Evolutionary conservation across 2,888 invertebrate species (phyloP), one percentile per base, ranked within the genome.

Genomic region (Heliconius hortense): DNA sequence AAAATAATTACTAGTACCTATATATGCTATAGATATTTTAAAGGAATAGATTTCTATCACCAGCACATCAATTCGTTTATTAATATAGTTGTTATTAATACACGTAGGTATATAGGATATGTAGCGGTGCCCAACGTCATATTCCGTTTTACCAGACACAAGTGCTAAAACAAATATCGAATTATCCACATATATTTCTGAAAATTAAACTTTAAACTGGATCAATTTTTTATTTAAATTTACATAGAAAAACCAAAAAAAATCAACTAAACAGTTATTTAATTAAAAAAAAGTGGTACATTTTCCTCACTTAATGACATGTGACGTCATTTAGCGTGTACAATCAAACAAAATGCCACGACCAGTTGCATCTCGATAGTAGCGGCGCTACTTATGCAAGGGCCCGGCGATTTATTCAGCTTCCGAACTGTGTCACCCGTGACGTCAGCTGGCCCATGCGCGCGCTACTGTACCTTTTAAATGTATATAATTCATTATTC

Each of bases 391-490:
- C 24, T 31, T 39, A 18, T 59, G 56, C 24, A 64, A 73, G 48
- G 66, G 35, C 35, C 66, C 24, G n/a, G 4, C 31, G 72, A 39
- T 68, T 53, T 59, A 43, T 68, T 85, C 84, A 84, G 83, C 83
- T 83, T 81, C 82, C 83, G 82, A 89, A 86, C 84, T 87, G 85
- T 89, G 88, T 88, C 88, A 87, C 78, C 77, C 48, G 80, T 88
- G 88, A 89, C 88, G 88, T 88, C 88, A 87, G 26, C 48, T n/a
- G 24, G 31, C 56, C 35, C 35, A 31, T 68, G n/a, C 21, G 31
- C 48, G 69, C 31, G n/a, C n/a, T 59, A 28, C 24, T 5, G 4
- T 35, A 26, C 70, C 31, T n/a, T 53, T 67, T 4, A 70, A 53
- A n/a, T 39, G 5, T 70, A 60, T 18, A 39, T 48, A 5, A 31